Evolutionary conservation across 2,113 vertebrate species (phyloP), one percentile per base, ranked within the genome.

Genomic region (Rhinoptilus africanus): DNA sequence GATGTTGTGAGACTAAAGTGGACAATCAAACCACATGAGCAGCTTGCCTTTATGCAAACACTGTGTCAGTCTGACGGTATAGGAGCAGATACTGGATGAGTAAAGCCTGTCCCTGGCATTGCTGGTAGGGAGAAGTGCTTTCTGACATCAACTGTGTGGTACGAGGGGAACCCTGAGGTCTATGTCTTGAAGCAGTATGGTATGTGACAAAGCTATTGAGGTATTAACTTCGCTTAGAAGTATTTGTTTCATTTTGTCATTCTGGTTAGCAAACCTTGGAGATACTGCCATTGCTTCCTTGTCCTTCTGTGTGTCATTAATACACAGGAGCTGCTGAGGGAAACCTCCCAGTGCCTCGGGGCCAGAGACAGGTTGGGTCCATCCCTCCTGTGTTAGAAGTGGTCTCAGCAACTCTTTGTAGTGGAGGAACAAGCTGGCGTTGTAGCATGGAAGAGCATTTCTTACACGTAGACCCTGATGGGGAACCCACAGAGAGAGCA

Each of bases 181-280:
- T 2, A 0, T 43, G 85, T 72, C 74, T 60, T 53, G 62, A 51
- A 43, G 34, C 10, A 14, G 14, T 62, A 30, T 6, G 12, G 17
- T 64, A 7, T 98, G 91, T 98, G 98, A 15, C 98, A 98, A 94
- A 99, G 98, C 98, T 98, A 98, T 93, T 98, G 99, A 98, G 98
- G 98, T 94, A 98, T 98, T 98, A 97, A 95, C 77, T 99, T 99
- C 96, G 98, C 97, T 91, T 99, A 99, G 97, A 99, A 99, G 57
- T 98, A 99, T 96, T 99, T 99, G 98, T 98, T 98, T 17, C 98
- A 98, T 96, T 99, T 99, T 76, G 98, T 98, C 39, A 71, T 98
- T 67, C 98, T 99, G 97, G 11, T 63, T 67, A 26, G 28, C 26
- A 85, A 71, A 81, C 35, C 88, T 60, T 64, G 53, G 37, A 89